Evolutionary conservation across 2,888 invertebrate genomes (phyloP).

Genomic region (Leucoma salicis): DNA sequence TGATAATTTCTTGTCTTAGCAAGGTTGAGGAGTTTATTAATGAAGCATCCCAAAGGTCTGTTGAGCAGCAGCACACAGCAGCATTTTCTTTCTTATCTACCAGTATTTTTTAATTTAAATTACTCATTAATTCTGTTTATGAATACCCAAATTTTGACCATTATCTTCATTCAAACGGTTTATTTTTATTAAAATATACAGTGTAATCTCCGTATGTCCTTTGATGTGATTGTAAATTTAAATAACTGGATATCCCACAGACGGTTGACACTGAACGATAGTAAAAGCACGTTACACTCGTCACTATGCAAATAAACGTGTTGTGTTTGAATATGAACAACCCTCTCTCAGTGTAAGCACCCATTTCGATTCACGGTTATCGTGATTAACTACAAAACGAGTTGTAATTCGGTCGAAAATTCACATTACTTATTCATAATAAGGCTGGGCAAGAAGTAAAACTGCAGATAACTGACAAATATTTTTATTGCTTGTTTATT

Average conservation of each 20-base stretch:
- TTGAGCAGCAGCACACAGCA: not conserved
- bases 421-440: too few species aligned
- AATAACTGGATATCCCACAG: conserved; percentile 38
- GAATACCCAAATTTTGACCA: not conserved
- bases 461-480: too few species aligned
- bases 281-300: conserved; percentile 63
- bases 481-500: too few species aligned
- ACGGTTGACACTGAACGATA: conserved; percentile 42
- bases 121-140: not conserved
- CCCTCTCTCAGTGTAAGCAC: conserved; percentile 38
- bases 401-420: not conserved
- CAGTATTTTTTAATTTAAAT: not conserved
- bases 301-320: conserved; percentile 66
- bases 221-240: not conserved
- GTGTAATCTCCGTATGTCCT: not conserved
- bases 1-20: not conserved
- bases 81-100: not conserved
- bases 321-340: conserved; percentile 55
- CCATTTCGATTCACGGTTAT: conserved; percentile 15
- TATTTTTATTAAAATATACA: not conserved
- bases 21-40: not conserved
- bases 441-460: too few species aligned
- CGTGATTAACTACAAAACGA: conserved; percentile 20
- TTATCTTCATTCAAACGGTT: too few species aligned
- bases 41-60: not conserved